A percentile compares a stretch with the other conserved stretches of the same genome.
phyloP scores from a whole-genome alignment of 2,888 invertebrate species.

The Mythimna albipuncta region DNA sequence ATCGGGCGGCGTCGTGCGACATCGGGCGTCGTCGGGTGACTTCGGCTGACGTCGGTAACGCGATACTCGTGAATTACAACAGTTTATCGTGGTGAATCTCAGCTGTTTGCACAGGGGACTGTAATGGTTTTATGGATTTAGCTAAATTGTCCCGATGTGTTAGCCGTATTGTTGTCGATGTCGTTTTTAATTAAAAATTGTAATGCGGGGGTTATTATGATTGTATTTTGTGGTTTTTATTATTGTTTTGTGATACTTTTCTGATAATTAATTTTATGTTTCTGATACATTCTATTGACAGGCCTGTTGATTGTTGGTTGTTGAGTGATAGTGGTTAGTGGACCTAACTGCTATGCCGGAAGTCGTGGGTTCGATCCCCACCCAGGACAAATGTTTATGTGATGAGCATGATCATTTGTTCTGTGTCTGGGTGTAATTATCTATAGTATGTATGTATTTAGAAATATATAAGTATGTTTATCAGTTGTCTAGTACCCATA shows the following conservation, averaged over 20 bases:
- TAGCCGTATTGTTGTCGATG: constrained; percentile 69
- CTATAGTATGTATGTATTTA: too few species aligned
- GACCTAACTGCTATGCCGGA: too few species aligned
- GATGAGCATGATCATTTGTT: too few species aligned
- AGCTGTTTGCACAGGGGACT: constrained; percentile 69
- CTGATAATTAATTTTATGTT: too few species aligned
- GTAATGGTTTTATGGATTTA: constrained; percentile 83
- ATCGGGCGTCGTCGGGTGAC: constrained; percentile 52
- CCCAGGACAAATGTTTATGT: too few species aligned
- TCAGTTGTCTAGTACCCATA: too few species aligned
- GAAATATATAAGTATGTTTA: too few species aligned
- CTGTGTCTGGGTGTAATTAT: too few species aligned
- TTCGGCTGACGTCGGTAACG: constrained; percentile 73
- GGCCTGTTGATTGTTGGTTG: too few species aligned
- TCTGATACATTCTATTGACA: too few species aligned
- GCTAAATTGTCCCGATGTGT: constrained; percentile 75
- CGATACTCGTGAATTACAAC: constrained; percentile 88
- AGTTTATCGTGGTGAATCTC: constrained; percentile 84
- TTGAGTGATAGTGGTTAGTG: too few species aligned
- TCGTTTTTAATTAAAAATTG: constrained; percentile 66
- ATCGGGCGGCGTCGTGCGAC: constrained; percentile 78
- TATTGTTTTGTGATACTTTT: neutral
- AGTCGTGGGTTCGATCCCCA: too few species aligned
- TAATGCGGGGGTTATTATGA: constrained; percentile 26
- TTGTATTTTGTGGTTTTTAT: constrained; percentile 35